Evolutionary conservation across 2,888 invertebrate genomes (phyloP), one percentile per base, ranked within the genome.

Genomic region (Harpalus rufipes): DNA sequence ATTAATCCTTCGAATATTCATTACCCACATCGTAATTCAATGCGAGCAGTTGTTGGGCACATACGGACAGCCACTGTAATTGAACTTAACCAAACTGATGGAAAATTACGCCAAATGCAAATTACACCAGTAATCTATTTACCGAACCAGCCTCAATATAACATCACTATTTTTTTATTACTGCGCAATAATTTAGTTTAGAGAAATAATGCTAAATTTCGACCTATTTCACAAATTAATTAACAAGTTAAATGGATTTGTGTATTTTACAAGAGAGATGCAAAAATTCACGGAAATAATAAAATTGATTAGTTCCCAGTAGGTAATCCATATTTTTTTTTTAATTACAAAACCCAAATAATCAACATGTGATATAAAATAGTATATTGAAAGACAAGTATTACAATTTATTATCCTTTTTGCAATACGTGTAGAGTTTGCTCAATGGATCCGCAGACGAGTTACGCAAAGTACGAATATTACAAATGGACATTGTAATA

Each of bases 81-180:
- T 80, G 61, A 80, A 80, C 80, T 80, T 25, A 61, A 80, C 61
- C 61, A 59, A 61, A 61, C 61, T 80, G 80, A 80, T 80, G 61
- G 80, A 80, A 80, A 80, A 80, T 80, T 80, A 80, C 80, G 39
- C 21, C 80, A 80, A 61, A 80, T 80, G 80, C 59, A 80, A 80
- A 80, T 80, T 80, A 61, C 41, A 80, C 61, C 59, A 14, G 6
- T 76, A 76, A 76, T 76, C 76, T 56, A 25, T 76, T 76, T 76
- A 76, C 14, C 76, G 6, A 68, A 39, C 39, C 12, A n/a, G 14
- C 32, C 32, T 68, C 68, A 68, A 68, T 68, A 68, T 68, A 32
- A 14, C 32, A 51, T 12, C 68, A 68, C 68, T 68, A 68, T 41
- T 68, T 68, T 68, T 68, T 68, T 7, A 68, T 39, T 68, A 68